Evolutionary conservation across 2,888 invertebrate species (phyloP), one percentile per base, ranked within the genome.

Genomic region (Pollenia angustigena): DNA sequence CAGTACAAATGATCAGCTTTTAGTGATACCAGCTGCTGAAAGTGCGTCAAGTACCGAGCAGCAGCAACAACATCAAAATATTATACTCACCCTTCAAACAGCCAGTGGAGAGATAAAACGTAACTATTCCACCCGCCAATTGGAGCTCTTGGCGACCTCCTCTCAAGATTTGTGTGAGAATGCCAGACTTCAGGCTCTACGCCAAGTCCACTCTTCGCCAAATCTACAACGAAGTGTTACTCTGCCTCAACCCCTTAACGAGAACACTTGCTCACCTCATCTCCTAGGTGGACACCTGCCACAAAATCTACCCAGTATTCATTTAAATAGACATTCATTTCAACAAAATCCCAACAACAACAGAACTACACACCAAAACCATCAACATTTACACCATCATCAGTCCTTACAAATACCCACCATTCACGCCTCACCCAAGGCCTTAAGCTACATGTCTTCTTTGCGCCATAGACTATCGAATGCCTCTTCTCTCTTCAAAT

Each of bases 401-500:
- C 88, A 88, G 46, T 87, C 91, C 6, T 90, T 93, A 18, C 92
- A 93, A 86, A 92, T 93, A 32, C 93, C 93, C 88, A 90, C 91
- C 85, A 92, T 92, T n/a, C 92, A 93, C 66, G 91, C 91, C 82
- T 93, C 93, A 2, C 93, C 93, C 2, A 94, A 93, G 89, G 92
- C 93, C 0, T 89, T 93, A 32, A 92, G 93, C 89, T 93, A 94
- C 91, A 96, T 97, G 90, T 96, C 96, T 85, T 96, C 96, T 75
- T 94, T 97, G 88, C 95, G 96, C 81, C 96, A 97, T 92, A 95
- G 97, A 75, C 96, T 98, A 88, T 97, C 97, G 87, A 97, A 97
- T 91, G 97, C 97, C 46, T 97, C 97, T 64, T 97, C 97, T 71
- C 94, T 97, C 87, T 97, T 97, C 93, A 95, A 96, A 90, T 97